Evolutionary conservation across 2,113 vertebrate genomes (phyloP), one percentile per base, ranked within the genome.

Genomic region (Pungitius pungitius): DNA sequence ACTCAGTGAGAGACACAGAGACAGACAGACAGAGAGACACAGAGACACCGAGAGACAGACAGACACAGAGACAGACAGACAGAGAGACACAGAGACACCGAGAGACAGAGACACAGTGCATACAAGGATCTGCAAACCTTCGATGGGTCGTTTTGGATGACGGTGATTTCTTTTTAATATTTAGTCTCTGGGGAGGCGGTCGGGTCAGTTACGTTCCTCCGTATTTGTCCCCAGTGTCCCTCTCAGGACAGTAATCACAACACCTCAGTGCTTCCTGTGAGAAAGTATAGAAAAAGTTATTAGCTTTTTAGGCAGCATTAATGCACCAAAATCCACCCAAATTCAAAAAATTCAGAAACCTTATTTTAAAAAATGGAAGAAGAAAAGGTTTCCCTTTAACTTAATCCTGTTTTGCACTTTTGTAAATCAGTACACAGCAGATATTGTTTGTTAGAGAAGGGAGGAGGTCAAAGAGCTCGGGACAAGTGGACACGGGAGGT

Each of bases 1-100:
- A 89, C 81, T 90, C 63, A 73, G 43, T 63, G 30, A 5, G 8
- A 9, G 76, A 56, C 60, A 66, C 58, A 80, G 66, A 57, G 81
- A 65, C 75, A 54, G 66, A 65, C 75, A 79, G 57, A 40, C 42
- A 27, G 69, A 67, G 73, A 47, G 73, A 3, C 8, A 57, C 22
- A 5, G 8, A 9, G 76, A 56, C 60, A 66, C 58, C 15, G 17
- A 80, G 66, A 57, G 81, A 65, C 75, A 54, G 66, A 65, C 75
- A 79, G 57, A 40, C 42, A 27, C 67, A 67, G 73, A 47, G 73
- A 3, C 8, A n/a, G 60, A 47, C 62, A 17, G n/a, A 40, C 20
- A 20, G 52, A 18, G 55, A 56, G 22, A 37, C 8, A 54, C 22
- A 43, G 24, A 43, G 15, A 43, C n/a, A 26, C n/a, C 15, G 66